A percentile compares a stretch with the other conserved stretches of the same genome.
phyloP scores from a whole-genome alignment of 2,113 vertebrate species.

The Phocoena phocoena region DNA sequence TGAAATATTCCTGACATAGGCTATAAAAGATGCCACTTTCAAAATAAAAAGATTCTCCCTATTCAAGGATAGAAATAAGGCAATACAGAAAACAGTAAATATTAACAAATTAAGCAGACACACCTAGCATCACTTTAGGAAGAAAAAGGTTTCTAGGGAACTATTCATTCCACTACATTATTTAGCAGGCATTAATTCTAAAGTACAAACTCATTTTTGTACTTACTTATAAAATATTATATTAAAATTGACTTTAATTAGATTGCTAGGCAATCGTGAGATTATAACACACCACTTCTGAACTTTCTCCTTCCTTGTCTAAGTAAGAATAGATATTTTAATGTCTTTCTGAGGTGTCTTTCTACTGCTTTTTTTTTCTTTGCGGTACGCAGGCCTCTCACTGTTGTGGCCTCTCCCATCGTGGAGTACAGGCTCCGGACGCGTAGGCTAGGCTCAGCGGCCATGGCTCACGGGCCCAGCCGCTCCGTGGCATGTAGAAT shows the following conservation, averaged over 20 bases:
- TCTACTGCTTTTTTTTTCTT: not conserved
- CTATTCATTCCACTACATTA: not conserved
- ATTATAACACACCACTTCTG: not conserved
- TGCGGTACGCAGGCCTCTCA: too few species aligned
- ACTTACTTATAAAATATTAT: not conserved
- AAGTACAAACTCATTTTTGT: not conserved
- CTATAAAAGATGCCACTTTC: not conserved
- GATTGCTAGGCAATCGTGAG: not conserved
- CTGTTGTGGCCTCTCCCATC: too few species aligned
- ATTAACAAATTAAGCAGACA: not conserved
- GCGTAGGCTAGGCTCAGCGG: too few species aligned
- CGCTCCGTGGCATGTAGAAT: too few species aligned
- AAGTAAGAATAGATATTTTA: not conserved
- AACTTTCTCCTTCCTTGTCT: not conserved
- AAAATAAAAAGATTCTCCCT: slow-evolving; percentile 4
- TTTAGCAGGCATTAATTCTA: not conserved
- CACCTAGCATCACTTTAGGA: not conserved
- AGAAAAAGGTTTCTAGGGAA: not conserved
- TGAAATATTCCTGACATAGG: not conserved
- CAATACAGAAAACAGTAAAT: not conserved
- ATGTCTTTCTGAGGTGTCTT: not conserved
- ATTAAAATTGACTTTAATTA: slow-evolving; percentile 11
- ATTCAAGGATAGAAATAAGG: not conserved
- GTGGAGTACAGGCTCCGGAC: too few species aligned
- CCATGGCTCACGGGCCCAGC: too few species aligned